Percentiles rank a stretch among this genome's conserved stretches.
These are phyloP conservation scores for Hermetia illucens DNA, from an alignment of 1,140 invertebrate genomes.

Conservation along the genomic window DNA sequence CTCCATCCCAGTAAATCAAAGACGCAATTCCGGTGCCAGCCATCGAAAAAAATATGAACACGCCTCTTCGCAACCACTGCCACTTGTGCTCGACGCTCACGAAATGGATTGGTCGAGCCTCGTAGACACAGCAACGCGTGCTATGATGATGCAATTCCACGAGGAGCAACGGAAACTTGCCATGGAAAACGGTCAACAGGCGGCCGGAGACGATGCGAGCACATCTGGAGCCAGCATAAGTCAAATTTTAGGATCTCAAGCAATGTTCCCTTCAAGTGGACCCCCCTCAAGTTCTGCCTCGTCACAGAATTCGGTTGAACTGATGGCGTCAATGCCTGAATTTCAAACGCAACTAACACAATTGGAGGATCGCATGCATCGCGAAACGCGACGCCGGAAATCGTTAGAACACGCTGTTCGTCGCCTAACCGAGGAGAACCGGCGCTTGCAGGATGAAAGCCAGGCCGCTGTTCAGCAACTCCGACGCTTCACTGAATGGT, in stretches of 20 bases:
- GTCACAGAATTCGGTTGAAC: background rate
- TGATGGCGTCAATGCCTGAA: constrained; percentile 30
- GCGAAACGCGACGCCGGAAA: constrained; percentile 44
- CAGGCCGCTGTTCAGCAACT: constrained; percentile 78
- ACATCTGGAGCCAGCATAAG: background rate
- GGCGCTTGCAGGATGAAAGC: constrained; percentile 73
- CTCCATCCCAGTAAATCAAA: background rate
- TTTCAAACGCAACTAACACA: constrained; percentile 45
- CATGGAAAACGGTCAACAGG: background rate
- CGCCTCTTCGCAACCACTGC: constrained; percentile 25
- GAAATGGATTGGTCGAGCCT: constrained; percentile 63
- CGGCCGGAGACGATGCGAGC: background rate
- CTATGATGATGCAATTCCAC: constrained; percentile 1
- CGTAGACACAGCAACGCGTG: constrained; percentile 50
- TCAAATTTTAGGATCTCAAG: too few species aligned
- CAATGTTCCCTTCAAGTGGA: background rate
- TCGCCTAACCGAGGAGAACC: constrained; percentile 69
- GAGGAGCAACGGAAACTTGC: background rate
- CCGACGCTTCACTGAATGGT: constrained; percentile 84
- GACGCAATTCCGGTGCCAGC: background rate
- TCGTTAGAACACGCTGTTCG: constrained; percentile 58
- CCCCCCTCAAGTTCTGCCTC: background rate
- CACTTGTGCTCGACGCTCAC: constrained; percentile 38
- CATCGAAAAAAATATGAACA: background rate
- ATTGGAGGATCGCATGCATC: constrained; percentile 44